Percentiles rank a stretch among this genome's conserved stretches.
Conservation (phyloP, 1,140 invertebrate genomes). For the Atopsyche davidsoni region DNA sequence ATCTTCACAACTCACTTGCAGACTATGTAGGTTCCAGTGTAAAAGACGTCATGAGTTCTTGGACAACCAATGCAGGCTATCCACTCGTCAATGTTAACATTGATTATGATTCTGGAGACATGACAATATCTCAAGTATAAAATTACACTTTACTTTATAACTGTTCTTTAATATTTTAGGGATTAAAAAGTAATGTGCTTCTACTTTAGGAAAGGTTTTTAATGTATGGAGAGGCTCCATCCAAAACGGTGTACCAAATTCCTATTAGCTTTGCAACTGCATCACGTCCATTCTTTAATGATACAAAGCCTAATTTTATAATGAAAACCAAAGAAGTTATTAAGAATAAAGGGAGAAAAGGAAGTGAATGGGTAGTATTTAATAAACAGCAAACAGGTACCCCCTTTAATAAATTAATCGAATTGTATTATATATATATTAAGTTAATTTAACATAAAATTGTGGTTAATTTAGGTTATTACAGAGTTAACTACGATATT, state of each 20-base stretch:
- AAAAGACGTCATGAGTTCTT: conserved; percentile 45
- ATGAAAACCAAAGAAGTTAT: conserved; percentile 30
- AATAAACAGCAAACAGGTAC: conserved; percentile 53
- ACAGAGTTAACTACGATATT: conserved; percentile 73
- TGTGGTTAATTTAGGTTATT: conserved; percentile 63
- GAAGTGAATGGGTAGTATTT: conserved; percentile 51
- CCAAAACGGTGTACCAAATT: conserved; percentile 44
- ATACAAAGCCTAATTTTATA: conserved; percentile 41
- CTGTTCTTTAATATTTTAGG: too few species aligned
- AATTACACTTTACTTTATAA: too few species aligned
- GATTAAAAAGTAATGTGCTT: conserved; percentile 57
- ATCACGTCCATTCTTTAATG: conserved; percentile 39
- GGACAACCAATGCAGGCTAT: conserved; percentile 48
- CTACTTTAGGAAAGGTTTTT: conserved; percentile 9
- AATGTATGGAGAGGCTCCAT: conserved; percentile 1
- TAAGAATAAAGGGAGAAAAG: conserved; percentile 32
- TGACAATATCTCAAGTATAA: conserved; percentile 50
- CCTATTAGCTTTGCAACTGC: conserved; percentile 50
- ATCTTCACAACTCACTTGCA: conserved; percentile 32
- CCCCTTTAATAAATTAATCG: too few species aligned
- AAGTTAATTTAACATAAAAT: too few species aligned
- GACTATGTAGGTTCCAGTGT: conserved; percentile 32
- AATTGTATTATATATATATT: neutral
- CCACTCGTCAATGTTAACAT: conserved; percentile 47
- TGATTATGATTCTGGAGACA: conserved; percentile 41